These are phyloP conservation scores for Urophycis tenuis DNA, from an alignment of 2,797 vertebrate species.

Conservation along the genomic window DNA sequence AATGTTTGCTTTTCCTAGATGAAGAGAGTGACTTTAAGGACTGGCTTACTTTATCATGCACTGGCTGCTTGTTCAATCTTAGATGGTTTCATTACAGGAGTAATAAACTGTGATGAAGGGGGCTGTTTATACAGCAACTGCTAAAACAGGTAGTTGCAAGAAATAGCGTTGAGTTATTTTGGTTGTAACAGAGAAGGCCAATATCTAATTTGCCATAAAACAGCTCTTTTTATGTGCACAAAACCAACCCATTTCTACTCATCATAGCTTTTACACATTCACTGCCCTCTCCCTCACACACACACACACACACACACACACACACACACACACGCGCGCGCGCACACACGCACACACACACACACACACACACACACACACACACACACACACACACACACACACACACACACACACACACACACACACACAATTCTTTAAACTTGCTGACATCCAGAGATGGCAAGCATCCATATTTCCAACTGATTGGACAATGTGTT, in stretches of 20 bases:
- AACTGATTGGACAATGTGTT: too few relatives aligned
- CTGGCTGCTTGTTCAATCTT: conserved; percentile 37
- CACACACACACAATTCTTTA: too few relatives aligned
- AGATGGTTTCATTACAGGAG: conserved; percentile 41
- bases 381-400: not conserved
- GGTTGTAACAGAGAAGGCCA: conserved; percentile 29
- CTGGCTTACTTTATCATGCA: conserved; percentile 21
- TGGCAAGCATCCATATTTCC: too few relatives aligned
- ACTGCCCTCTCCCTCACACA: too few relatives aligned
- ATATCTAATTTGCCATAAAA: conserved; percentile 30
- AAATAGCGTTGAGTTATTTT: conserved; percentile 44
- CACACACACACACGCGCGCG: not conserved
- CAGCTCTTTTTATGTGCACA: conserved; percentile 20
- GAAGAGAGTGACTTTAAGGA: conserved; percentile 40
- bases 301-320: not conserved
- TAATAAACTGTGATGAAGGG: conserved; percentile 51
- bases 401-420: not conserved
- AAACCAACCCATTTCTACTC: not conserved
- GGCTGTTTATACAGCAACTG: conserved; percentile 40
- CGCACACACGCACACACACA: too few relatives aligned
- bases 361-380: not conserved
- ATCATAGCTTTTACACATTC: not conserved
- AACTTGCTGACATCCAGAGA: too few relatives aligned
- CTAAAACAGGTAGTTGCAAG: conserved; percentile 47
- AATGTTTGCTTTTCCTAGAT: conserved; percentile 14